Conservation (phyloP, 2,113 vertebrate genomes). For the Stigmatopora argus region DNA sequence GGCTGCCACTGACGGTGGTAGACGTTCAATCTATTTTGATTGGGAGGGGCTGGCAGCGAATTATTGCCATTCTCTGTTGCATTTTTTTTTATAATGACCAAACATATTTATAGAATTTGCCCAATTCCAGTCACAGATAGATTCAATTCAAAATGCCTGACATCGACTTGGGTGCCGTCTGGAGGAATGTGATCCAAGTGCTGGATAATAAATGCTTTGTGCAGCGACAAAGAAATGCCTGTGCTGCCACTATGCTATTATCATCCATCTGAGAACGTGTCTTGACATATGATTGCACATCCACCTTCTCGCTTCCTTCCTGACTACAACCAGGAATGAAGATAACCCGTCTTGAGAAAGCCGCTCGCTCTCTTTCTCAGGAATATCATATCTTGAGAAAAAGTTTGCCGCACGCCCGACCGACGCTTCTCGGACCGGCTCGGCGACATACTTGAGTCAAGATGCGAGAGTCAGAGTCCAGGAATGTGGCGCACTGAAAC, state of each 20-base stretch:
- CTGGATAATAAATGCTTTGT: conserved; percentile 58
- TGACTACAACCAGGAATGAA: background rate
- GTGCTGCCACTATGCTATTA: conserved; percentile 44
- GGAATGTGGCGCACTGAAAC: conserved; percentile 33
- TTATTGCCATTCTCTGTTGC: no score
- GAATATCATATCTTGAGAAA: conserved; percentile 29
- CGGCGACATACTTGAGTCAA: conserved; percentile 54
- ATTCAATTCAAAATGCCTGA: background rate
- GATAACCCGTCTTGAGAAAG: conserved; percentile 17
- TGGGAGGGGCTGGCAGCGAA: no score
- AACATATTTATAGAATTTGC: no score
- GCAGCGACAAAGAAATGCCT: conserved; percentile 47
- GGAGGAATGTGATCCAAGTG: conserved; percentile 10
- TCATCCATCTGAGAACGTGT: conserved; percentile 25
- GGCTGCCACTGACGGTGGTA: no score
- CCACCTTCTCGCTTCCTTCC: conserved; percentile 29
- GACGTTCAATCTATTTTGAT: no score
- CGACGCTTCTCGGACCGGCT: conserved; percentile 42
- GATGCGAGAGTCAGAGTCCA: conserved; percentile 22
- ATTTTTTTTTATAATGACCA: no score
- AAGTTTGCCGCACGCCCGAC: background rate
- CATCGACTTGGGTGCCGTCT: background rate
- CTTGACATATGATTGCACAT: conserved; percentile 38
- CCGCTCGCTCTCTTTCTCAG: conserved; percentile 37
- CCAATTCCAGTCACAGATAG: no score